Percentiles rank a stretch among this genome's conserved stretches.
phyloP scores from a whole-genome alignment of 2,113 vertebrate species.

The Elaphurus davidianus region DNA sequence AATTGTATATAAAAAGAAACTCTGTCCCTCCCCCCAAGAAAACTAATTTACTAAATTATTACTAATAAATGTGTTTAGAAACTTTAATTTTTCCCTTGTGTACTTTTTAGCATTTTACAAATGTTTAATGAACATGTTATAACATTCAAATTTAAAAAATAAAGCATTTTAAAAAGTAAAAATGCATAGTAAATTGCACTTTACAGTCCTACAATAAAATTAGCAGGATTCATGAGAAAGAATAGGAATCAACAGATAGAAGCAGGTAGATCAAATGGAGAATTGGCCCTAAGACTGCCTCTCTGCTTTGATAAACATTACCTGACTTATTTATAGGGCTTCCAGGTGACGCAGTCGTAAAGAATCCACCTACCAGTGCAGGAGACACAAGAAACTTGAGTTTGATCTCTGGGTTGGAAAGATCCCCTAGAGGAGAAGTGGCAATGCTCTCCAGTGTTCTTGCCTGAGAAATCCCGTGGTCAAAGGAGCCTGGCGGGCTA shows the following conservation, averaged over 20 bases:
- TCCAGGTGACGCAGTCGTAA: not conserved
- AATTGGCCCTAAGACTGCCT: not conserved
- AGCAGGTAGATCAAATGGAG: not conserved
- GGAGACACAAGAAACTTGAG: not conserved
- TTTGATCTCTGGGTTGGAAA: not conserved
- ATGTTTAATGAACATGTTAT: not conserved
- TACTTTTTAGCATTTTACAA: conserved; percentile 33
- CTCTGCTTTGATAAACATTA: not conserved
- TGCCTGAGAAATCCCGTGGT: not conserved
- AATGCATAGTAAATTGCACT: not conserved
- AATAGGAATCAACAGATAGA: not conserved
- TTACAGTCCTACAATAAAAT: conserved; percentile 1
- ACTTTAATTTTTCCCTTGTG: not conserved
- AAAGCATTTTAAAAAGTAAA: not conserved
- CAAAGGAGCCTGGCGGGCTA: not conserved
- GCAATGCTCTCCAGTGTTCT: not conserved
- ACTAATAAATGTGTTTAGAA: not conserved
- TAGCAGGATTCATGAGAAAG: not conserved
- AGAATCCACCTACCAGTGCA: not conserved
- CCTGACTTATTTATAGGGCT: not conserved
- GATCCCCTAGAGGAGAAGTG: not conserved
- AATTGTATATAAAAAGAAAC: not conserved
- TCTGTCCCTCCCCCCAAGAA: not conserved
- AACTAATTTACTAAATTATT: conserved; percentile 12
- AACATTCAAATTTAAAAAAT: not conserved